These are phyloP conservation scores for Wiebesia pumilae DNA, from an alignment of 1,140 invertebrate genomes.

Conservation along the genomic window DNA sequence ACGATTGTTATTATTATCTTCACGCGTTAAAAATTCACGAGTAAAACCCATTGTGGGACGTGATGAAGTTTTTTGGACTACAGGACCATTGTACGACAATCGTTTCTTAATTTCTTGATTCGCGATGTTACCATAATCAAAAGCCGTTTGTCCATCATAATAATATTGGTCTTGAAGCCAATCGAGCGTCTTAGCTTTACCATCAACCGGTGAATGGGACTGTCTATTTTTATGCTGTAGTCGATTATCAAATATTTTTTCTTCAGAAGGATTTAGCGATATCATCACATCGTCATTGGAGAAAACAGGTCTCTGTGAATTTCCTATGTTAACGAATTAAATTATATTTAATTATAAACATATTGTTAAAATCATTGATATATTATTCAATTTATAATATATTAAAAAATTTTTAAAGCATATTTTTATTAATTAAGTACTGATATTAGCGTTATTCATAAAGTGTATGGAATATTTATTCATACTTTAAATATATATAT, in stretches of 20 bases:
- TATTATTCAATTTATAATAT: too few relatives aligned
- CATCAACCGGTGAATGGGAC: constrained; percentile 44
- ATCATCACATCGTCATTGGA: constrained; percentile 13
- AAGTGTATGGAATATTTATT: too few relatives aligned
- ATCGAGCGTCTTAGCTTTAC: constrained; percentile 60
- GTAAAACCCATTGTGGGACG: constrained; percentile 62
- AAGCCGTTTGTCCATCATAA: constrained; percentile 50
- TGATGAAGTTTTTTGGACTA: background rate
- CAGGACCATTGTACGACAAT: constrained; percentile 54
- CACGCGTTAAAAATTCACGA: constrained; percentile 46
- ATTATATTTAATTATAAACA: too few relatives aligned
- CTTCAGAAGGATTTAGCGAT: constrained; percentile 1
- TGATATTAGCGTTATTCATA: too few relatives aligned
- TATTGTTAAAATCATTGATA: too few relatives aligned
- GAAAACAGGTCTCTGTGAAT: background rate
- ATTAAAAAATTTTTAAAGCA: too few relatives aligned
- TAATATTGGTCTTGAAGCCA: constrained; percentile 66
- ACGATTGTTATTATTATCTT: constrained; percentile 25
- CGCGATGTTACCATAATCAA: constrained; percentile 12
- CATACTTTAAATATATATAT: too few relatives aligned
- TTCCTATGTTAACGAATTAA: constrained; percentile 25
- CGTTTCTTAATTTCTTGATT: constrained; percentile 27
- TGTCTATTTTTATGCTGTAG: constrained; percentile 24
- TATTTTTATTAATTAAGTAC: too few relatives aligned
- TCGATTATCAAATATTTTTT: constrained; percentile 1